Base-by-base conservation (phyloP, 2,113 vertebrate species). In the Entomyzon cyanotis region DNA sequence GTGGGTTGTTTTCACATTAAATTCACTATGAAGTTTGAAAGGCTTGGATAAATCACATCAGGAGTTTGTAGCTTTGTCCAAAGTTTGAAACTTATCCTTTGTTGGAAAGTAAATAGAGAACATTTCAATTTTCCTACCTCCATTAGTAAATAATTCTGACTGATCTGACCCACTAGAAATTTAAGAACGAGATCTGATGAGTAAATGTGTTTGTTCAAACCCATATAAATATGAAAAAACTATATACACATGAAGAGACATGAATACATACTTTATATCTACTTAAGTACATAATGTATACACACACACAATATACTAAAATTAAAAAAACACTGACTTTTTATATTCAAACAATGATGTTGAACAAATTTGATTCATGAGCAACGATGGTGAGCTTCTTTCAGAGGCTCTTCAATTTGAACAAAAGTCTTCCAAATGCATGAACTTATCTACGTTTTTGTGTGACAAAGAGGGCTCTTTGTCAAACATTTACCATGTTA, bases 401-500 rank as follows among this genome's bases (percentile, higher is more conserved):
- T 65, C 37, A 77, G 67, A 90, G 9, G 21, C 15, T 62, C 14
- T 75, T 78, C 11, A 70, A 14, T 86, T 74, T 84, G 69, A 83
- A 67, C 8, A 78, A 44, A 88, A 65, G 18, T 41, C 16, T 86
- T 77, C 58, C 39, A 84, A 81, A 52, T 56, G 55, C 33, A 60
- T 71, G 33, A 71, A 87, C 2, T 76, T 93, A 55, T 31, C 46
- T 52, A 21, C 13, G 10, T 46, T 68, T 59, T 5, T 42, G 13
- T 44, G 31, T 56, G 49, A 87, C 31, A 64, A 86, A 70, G 41
- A 56, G 17, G 16, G 15, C 14, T 81, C 20, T 71, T 85, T 76
- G 39, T 85, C 74, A 92, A 92, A 80, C 55, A 47, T 74, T 75
- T 92, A 80, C 71, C 13, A 28, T 41, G 35, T 70, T 90, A 83